Evolutionary conservation across 2,113 vertebrate species (phyloP).

Genomic region (Tursiops truncatus): DNA sequence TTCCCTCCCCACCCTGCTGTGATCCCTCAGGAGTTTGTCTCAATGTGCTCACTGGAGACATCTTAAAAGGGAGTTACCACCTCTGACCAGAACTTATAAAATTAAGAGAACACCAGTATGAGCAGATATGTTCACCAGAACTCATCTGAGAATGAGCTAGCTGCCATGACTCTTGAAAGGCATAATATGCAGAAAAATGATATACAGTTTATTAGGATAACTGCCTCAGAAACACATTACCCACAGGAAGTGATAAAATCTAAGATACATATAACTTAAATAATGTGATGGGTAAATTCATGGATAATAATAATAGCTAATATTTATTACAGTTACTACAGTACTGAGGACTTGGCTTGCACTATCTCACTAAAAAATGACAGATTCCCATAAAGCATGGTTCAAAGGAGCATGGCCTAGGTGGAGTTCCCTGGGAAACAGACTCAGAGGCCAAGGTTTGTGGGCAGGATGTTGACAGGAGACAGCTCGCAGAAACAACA

Average conservation of each 20-base stretch:
- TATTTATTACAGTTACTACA: neutral
- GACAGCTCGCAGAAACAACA: neutral
- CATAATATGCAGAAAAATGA: neutral
- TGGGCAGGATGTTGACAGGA: neutral
- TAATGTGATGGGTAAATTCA: neutral
- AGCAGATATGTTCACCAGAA: neutral
- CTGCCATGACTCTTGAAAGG: neutral
- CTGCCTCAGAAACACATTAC: neutral
- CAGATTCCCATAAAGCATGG: neutral
- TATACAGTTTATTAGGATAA: neutral
- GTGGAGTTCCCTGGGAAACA: neutral
- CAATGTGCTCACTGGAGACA: neutral
- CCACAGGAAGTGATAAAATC: neutral
- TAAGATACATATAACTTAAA: neutral
- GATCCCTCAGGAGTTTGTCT: neutral
- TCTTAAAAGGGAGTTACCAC: neutral
- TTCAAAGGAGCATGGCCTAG: neutral
- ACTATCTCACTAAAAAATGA: neutral
- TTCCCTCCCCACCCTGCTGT: neutral
- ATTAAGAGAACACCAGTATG: neutral
- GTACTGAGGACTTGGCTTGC: neutral
- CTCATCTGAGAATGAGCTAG: neutral
- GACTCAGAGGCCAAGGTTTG: neutral
- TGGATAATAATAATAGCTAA: neutral
- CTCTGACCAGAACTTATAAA: neutral